Conservation (phyloP, 2,888 invertebrate species). For the Euclidia mi region DNA sequence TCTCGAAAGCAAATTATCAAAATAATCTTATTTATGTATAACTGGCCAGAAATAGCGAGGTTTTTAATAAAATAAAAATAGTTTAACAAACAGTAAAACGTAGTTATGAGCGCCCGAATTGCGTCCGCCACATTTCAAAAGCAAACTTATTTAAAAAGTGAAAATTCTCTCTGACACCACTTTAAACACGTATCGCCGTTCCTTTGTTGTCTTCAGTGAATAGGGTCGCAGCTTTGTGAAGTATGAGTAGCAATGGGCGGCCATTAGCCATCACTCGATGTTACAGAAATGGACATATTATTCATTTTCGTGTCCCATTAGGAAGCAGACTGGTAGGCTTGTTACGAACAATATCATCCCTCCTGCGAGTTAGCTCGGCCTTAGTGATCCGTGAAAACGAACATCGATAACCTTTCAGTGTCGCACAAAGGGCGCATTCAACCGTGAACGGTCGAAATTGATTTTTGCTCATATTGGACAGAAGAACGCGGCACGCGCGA, state of each 20-base stretch:
- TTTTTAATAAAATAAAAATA: no score
- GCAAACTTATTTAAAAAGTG: conserved; percentile 40
- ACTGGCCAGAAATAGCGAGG: no score
- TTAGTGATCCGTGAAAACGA: conserved; percentile 84
- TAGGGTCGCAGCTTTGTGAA: conserved; percentile 27
- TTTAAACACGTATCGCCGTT: conserved; percentile 41
- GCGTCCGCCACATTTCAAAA: conserved; percentile 35
- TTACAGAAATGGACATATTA: conserved; percentile 31
- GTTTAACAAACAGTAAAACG: no score
- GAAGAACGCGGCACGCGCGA: conserved; percentile 42
- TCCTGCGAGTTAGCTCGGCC: conserved; percentile 58
- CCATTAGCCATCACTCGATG: conserved; percentile 13
- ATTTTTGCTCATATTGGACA: conserved; percentile 80
- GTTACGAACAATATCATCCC: conserved; percentile 75
- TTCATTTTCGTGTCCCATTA: conserved; percentile 56
- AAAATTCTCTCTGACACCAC: conserved; percentile 30
- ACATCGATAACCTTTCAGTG: conserved; percentile 86
- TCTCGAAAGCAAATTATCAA: no score
- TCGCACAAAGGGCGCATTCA: conserved; percentile 82
- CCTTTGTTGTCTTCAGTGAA: conserved; percentile 31
- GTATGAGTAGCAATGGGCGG: conserved; percentile 15
- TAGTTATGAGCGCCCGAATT: no score
- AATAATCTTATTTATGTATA: no score
- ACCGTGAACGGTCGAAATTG: conserved; percentile 83
- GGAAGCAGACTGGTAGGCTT: conserved; percentile 63